These are phyloP conservation scores for Etheostoma nigrum DNA, from an alignment of 2,797 vertebrate species.

Conservation along the genomic window DNA sequence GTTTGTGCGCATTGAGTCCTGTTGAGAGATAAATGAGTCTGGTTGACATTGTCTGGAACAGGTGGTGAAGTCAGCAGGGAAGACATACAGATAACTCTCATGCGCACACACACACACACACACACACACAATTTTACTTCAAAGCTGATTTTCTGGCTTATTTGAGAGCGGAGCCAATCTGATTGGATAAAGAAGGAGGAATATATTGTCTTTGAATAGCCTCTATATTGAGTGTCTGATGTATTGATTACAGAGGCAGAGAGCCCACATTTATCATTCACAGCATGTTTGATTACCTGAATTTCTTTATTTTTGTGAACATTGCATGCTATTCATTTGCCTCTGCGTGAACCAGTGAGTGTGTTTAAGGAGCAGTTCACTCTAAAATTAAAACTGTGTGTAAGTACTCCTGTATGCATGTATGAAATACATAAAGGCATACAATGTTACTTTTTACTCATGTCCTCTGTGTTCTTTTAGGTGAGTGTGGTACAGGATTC, in stretches of 20 bases:
- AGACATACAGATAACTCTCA: constrained; percentile 46
- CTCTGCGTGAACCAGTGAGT: constrained; percentile 26
- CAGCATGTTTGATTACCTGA: constrained; percentile 68
- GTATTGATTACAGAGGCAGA: constrained; percentile 70
- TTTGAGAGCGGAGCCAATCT: constrained; percentile 58
- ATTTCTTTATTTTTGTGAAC: constrained; percentile 62
- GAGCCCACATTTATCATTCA: constrained; percentile 67
- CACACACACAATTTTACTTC: constrained; percentile 61
- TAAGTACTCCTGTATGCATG: no score
- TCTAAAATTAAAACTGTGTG: background rate
- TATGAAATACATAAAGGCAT: background rate
- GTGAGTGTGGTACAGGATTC: constrained; percentile 95
- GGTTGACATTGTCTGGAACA: constrained; percentile 86
- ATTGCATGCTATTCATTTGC: constrained; percentile 42
- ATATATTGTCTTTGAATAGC: constrained; percentile 59
- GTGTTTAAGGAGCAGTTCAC: constrained; percentile 31
- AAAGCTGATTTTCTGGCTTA: constrained; percentile 60
- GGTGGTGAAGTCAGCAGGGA: constrained; percentile 86
- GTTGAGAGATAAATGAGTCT: constrained; percentile 86
- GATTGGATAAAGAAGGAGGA: constrained; percentile 61
- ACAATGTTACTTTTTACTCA: background rate
- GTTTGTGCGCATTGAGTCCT: constrained; percentile 62
- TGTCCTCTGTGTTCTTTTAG: constrained; percentile 67
- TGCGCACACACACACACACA: constrained; percentile 31
- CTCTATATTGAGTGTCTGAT: constrained; percentile 66